Evolutionary conservation across 1,140 invertebrate genomes (phyloP), one percentile per base, ranked within the genome.

Genomic region (Rhizoglyphus robini): DNA sequence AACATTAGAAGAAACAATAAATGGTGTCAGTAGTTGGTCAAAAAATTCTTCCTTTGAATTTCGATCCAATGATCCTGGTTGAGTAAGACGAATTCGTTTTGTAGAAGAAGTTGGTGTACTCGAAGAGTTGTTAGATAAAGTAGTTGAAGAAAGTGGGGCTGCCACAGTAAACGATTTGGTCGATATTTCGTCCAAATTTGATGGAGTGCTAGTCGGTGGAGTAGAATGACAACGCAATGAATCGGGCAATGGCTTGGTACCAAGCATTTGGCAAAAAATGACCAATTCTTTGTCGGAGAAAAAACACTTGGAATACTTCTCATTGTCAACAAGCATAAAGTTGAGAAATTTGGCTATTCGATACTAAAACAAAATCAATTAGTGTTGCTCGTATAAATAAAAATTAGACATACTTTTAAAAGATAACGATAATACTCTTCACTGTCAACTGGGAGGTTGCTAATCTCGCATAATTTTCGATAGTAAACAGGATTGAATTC

Each of bases 11-110:
- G 32, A 38, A 20, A 60, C 15, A 27, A 60, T 60, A 60, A 60
- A 60, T n/a, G 58, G 58, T 46, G 58, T 60, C 30, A 60, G 29
- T 34, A 60, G 30, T 46, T 60, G 58, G 29, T 60, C 58, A 29
- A 60, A 60, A 46, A 60, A 60, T 27, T 60, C 58, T 46, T 60
- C 58, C 23, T 60, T 60, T 32, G 58, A 60, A 27, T 60, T 60
- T n/a, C 58, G 58, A n/a, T 60, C 58, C 29, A 32, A 46, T 3
- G 27, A 32, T 4, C 58, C 29, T 11, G 51, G 51, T 27, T 60
- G 58, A n/a, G 58, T 60, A 4, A 60, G 29, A 20, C 58, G 58
- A n/a, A 60, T 60, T 4, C 58, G 58, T 46, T 60, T 60, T 11
- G 27, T 27, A 18, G 58, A 60, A 34, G 58, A 54, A 32, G 23